Evolutionary conservation across 2,888 invertebrate genomes (phyloP), one percentile per base, ranked within the genome.

Genomic region (Idaea aversata): DNA sequence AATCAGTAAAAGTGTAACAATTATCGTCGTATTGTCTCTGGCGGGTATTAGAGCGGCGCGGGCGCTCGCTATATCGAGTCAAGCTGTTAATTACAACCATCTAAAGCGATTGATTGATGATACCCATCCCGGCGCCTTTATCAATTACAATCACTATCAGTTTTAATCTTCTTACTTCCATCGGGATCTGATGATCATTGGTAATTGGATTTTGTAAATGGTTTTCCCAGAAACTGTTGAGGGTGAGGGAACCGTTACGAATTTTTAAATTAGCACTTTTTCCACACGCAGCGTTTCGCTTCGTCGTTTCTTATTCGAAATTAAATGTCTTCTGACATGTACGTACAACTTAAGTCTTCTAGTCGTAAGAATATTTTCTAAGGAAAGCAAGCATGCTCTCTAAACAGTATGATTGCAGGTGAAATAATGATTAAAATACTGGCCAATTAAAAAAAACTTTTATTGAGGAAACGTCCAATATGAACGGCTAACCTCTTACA

Each of bases 21-120:
- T 47, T 47, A 47, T 10, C 47, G 47, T 47, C 10, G 13, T 13
- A 47, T 47, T 47, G 47, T 47, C 25, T 60, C 59, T 63, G 69
- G 64, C 68, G 74, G 47, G 13, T 47, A 47, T 10, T 47, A 47
- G 6, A 47, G 47, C 47, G 47, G 7, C 47, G 7, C 47, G 47
- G 47, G 7, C 47, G 7, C 47, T 7, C 47, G 47, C 47, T 47
- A 10, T 47, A 47, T 47, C 47, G 68, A 72, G 75, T 75, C 73
- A 75, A 75, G 70, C 70, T 74, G 71, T 72, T 81, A 79, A 81
- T 82, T 80, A 79, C 75, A 13, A 47, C 47, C 47, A 13, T 25
- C 25, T 75, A 79, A 78, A 84, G 76, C 78, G 79, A 74, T 79
- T 82, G 83, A 83, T 81, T 79, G 78, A 84, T 83, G 81, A 75